Conservation (phyloP, 2,113 vertebrate genomes). For the Brienomyrus brachyistius region DNA sequence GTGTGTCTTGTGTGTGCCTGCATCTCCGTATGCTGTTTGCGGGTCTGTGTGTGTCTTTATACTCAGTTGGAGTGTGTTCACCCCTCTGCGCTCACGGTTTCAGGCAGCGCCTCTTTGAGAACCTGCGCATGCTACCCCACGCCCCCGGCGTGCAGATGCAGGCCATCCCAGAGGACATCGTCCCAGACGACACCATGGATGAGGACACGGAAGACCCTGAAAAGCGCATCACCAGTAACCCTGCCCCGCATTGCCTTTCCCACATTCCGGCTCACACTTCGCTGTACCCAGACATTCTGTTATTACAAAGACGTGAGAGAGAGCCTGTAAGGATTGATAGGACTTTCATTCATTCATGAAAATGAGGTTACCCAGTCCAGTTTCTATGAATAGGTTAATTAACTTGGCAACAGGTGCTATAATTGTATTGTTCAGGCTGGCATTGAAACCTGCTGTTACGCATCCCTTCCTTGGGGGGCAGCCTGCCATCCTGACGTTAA, state of each 20-base stretch:
- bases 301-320: neutral
- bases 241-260: too few relatives aligned
- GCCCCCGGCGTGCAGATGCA: slow-evolving; percentile 91
- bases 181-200: slow-evolving; percentile 79
- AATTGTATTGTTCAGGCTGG: neutral
- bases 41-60: neutral
- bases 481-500: neutral
- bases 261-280: neutral
- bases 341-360: neutral
- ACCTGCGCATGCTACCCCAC: slow-evolving; percentile 87
- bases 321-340: too few relatives aligned
- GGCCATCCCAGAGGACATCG: slow-evolving; percentile 79
- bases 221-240: slow-evolving; percentile 86
- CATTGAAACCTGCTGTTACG: neutral
- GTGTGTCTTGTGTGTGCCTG: too few relatives aligned
- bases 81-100: neutral
- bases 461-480: neutral
- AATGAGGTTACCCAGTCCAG: too few relatives aligned
- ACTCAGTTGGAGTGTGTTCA: neutral
- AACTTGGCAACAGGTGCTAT: neutral
- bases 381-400: neutral
- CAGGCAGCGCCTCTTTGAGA: slow-evolving; percentile 89
- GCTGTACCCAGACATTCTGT: neutral
- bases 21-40: neutral
- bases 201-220: slow-evolving; percentile 87